A percentile compares a stretch with the other conserved stretches of the same genome.
These are phyloP conservation scores for Cheiracanthium punctorium DNA, from an alignment of 2,888 invertebrate species.

Conservation along the genomic window DNA sequence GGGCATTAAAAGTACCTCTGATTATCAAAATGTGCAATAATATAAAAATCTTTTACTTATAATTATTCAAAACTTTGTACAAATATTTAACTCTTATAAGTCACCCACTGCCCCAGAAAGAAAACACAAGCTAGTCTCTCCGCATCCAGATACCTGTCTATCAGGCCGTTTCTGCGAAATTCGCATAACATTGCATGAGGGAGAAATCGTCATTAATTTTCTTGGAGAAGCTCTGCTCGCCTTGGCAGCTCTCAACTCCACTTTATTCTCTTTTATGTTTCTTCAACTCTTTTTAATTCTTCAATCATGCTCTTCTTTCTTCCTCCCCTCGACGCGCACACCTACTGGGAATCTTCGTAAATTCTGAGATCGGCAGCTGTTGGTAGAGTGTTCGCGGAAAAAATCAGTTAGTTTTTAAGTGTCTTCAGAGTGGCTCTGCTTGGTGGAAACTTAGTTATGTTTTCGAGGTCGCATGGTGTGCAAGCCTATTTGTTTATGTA, in stretches of 20 bases:
- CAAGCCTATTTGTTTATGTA: not conserved
- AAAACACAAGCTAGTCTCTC: not conserved
- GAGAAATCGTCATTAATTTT: not conserved
- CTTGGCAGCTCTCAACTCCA: not conserved
- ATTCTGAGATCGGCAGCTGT: conserved; percentile 9
- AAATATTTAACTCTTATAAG: not conserved
- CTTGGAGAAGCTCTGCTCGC: not conserved
- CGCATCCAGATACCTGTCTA: not conserved
- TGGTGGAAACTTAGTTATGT: not conserved
- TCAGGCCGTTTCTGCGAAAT: not conserved
- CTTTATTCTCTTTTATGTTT: not conserved
- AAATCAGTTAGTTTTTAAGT: not conserved
- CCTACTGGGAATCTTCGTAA: conserved; percentile 1
- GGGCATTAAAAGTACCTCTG: too few relatives aligned
- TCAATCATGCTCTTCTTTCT: not conserved
- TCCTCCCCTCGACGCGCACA: not conserved
- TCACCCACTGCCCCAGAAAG: not conserved
- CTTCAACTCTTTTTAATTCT: not conserved
- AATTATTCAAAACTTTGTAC: not conserved
- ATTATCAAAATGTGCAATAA: too few relatives aligned
- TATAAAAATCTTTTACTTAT: too few relatives aligned
- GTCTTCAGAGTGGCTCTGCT: not conserved
- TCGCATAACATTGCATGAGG: not conserved
- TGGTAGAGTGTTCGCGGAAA: conserved; percentile 1
- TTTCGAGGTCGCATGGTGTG: not conserved